Conservation (phyloP, 2,113 vertebrate species). For the Sitta europaea region DNA sequence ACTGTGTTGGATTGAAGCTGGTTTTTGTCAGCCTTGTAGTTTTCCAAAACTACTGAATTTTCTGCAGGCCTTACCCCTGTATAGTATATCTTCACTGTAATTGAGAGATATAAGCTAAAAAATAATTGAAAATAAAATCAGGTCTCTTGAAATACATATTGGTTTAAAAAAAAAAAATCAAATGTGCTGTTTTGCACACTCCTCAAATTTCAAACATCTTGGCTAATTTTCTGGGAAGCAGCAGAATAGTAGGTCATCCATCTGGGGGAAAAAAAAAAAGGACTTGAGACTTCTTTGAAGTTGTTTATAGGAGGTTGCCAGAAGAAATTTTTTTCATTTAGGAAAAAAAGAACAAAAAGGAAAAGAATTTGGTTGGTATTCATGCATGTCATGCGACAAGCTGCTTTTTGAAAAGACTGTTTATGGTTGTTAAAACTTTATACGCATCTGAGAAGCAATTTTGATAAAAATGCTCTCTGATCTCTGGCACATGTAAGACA, state of each 20-base stretch:
- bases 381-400: not conserved
- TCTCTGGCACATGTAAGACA: not conserved
- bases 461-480: not conserved
- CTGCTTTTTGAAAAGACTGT: constrained; percentile 21
- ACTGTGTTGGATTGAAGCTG: not conserved
- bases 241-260: not conserved
- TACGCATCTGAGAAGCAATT: not conserved
- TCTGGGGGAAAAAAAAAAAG: not conserved
- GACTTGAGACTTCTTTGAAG: constrained; percentile 28
- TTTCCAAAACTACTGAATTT: not conserved
- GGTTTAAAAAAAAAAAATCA: not conserved
- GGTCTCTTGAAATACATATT: not conserved
- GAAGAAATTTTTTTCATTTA: constrained; percentile 38
- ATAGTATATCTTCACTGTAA: not conserved
- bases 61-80: not conserved
- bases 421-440: not conserved
- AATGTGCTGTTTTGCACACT: not conserved
- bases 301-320: not conserved
- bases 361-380: not conserved
- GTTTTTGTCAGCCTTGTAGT: not conserved
- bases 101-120: not conserved
- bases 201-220: not conserved
- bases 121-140: not conserved
- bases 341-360: not conserved
- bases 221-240: not conserved